Evolutionary conservation across 2,113 vertebrate genomes (phyloP).

Genomic region (Podiceps cristatus): DNA sequence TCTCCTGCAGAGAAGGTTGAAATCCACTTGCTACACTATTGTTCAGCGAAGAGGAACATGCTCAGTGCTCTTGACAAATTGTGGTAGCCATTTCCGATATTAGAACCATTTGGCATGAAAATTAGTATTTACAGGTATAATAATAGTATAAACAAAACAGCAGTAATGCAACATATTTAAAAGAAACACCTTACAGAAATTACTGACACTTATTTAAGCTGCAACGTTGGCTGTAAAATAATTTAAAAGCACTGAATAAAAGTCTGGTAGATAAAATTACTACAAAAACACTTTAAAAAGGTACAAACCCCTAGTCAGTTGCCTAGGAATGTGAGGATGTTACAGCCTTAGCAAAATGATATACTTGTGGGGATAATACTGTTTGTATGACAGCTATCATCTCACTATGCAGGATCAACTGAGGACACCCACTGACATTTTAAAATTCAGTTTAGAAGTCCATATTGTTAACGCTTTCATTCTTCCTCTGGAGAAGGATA

Average conservation of each 20-base stretch:
- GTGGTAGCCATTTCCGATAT: neutral
- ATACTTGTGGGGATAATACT: neutral
- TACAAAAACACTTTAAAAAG: neutral
- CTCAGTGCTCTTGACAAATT: neutral
- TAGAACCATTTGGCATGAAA: neutral
- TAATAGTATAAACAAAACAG: neutral
- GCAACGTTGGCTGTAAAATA: neutral
- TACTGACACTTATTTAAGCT: neutral
- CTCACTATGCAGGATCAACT: neutral
- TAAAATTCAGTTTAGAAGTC: neutral
- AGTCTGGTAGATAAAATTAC: neutral
- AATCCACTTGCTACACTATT: neutral
- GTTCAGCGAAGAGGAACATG: neutral
- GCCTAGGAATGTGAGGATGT: neutral
- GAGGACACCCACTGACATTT: neutral
- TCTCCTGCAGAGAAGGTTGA: neutral
- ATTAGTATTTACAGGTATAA: neutral
- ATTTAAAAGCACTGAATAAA: neutral
- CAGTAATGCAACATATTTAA: neutral
- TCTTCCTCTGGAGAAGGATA: neutral
- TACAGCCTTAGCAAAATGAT: neutral
- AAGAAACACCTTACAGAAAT: neutral
- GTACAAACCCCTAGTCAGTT: fast-evolving
- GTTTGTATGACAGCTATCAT: neutral
- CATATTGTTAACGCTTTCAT: neutral